phyloP scores from a whole-genome alignment of 2,888 invertebrate species.

The Dolichomitus sp. region DNA sequence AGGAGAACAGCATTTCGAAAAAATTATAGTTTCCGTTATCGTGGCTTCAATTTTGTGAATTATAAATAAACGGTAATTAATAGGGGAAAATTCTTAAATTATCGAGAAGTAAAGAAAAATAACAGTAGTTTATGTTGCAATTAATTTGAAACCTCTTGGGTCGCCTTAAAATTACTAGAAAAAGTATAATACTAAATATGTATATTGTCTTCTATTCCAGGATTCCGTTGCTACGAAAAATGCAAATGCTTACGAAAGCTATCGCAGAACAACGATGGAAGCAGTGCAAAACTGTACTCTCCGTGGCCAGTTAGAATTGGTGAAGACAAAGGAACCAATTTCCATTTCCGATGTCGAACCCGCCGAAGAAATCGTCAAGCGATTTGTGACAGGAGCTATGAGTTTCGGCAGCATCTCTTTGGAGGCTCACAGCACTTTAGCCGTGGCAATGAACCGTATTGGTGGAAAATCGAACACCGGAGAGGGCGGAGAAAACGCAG shows the following conservation, averaged over 20 bases:
- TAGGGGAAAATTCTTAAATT: too few species aligned
- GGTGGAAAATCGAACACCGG: slow-evolving; percentile 99
- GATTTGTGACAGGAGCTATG: slow-evolving; percentile 97
- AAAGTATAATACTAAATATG: not conserved
- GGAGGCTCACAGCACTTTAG: slow-evolving; percentile 98
- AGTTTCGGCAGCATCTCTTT: slow-evolving; percentile 98
- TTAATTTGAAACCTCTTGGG: not conserved
- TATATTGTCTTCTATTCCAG: slow-evolving; percentile 86
- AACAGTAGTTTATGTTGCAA: not conserved
- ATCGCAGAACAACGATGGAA: slow-evolving; percentile 94
- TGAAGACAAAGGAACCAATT: slow-evolving; percentile 92
- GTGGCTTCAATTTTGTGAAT: too few species aligned
- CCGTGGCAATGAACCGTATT: slow-evolving; percentile 98
- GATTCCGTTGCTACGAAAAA: slow-evolving; percentile 96
- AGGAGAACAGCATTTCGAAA: not conserved
- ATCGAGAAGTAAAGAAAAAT: too few species aligned
- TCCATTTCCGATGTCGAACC: slow-evolving; percentile 96
- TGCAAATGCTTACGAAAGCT: slow-evolving; percentile 94
- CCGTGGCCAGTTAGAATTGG: slow-evolving; percentile 97
- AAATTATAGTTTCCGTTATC: not conserved
- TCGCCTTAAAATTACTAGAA: not conserved
- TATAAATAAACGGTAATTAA: too few species aligned
- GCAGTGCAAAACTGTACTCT: slow-evolving; percentile 95
- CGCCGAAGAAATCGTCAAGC: slow-evolving; percentile 97
- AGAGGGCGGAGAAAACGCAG: slow-evolving; percentile 96